Base-by-base conservation (phyloP, 2,888 invertebrate genomes). In the Leptopilina myrica region DNA sequence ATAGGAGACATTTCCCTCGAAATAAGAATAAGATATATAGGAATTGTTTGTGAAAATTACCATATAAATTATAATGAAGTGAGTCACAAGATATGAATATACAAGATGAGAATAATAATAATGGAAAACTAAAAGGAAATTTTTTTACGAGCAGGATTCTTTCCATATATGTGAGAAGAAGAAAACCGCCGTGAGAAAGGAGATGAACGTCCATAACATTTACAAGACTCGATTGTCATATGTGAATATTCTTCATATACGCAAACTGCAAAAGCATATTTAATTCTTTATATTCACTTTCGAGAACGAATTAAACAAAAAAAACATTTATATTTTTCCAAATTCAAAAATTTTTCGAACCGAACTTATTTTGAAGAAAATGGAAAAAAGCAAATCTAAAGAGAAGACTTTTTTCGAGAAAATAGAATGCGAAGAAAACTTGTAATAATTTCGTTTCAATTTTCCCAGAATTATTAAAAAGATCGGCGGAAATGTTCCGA, bases 101-200 rank as follows among this genome's bases (percentile, higher is more conserved):
- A 56, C 33, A 33, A 56, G 56, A 73, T 53, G 33, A 69, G 49
- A 56, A 33, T 46, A 33, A 12, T 33, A 20, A 73, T 33, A 33
- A 69, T 56, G 49, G 53, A 53, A 73, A 53, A n/a, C 15, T 59
- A 59, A 26, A 33, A 56, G n/a, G 53, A 73, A 33, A 56, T 53
- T 73, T 56, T 73, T 73, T 33, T 33, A 73, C 8, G 20, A 14
- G 20, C 5, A 14, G 53, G 20, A 33, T 53, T 33, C 33, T 56
- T 49, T 20, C 33, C 33, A 33, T 33, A 33, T 33, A 9, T 14
- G 33, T 33, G 69, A 69, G 69, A 73, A 73, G 73, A 73, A 53
- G 46, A 46, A 73, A 73, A 73, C 15, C 77, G 65, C 12, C n/a
- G 77, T 77, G 77, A 77, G 73, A 73, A 56, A 73, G 49, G 26